phyloP scores from a whole-genome alignment of 2,797 vertebrate species.

The Taenioides sp. region DNA sequence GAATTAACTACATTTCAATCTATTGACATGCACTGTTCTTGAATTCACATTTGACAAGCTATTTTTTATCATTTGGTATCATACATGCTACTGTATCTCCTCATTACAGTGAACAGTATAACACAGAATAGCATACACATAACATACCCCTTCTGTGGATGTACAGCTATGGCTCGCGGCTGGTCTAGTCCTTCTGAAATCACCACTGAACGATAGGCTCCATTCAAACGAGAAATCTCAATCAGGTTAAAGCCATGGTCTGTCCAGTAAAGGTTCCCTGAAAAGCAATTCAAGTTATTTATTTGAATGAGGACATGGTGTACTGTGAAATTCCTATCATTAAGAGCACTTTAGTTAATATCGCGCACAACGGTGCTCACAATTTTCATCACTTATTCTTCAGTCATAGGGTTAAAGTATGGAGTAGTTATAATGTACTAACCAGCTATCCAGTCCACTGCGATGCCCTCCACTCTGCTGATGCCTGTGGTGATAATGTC shows the following conservation, averaged over 20 bases:
- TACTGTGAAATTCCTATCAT: not conserved
- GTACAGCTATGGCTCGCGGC: conserved; percentile 90
- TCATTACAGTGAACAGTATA: not conserved
- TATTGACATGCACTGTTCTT: not conserved
- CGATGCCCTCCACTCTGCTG: conserved; percentile 95
- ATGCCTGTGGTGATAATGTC: conserved; percentile 94
- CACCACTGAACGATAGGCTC: conserved; percentile 92
- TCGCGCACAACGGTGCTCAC: not conserved
- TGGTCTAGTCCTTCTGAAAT: conserved; percentile 95
- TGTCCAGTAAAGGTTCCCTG: conserved; percentile 98
- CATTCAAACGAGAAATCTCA: conserved; percentile 93
- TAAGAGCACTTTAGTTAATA: conserved; percentile 4
- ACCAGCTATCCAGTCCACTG: conserved; percentile 98
- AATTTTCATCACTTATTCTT: conserved; percentile 16
- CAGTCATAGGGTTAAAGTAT: not conserved
- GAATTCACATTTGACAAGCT: not conserved
- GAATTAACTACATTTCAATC: not conserved
- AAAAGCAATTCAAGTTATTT: conserved; percentile 12
- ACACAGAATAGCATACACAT: not conserved
- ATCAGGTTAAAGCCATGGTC: conserved; percentile 97
- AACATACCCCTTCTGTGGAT: conserved; percentile 94
- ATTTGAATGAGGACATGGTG: not conserved
- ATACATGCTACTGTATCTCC: not conserved
- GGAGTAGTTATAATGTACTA: conserved; percentile 32
- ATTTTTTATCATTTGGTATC: not conserved